Base-by-base conservation (phyloP, 2,888 invertebrate genomes). In the Notodonta dromedarius region DNA sequence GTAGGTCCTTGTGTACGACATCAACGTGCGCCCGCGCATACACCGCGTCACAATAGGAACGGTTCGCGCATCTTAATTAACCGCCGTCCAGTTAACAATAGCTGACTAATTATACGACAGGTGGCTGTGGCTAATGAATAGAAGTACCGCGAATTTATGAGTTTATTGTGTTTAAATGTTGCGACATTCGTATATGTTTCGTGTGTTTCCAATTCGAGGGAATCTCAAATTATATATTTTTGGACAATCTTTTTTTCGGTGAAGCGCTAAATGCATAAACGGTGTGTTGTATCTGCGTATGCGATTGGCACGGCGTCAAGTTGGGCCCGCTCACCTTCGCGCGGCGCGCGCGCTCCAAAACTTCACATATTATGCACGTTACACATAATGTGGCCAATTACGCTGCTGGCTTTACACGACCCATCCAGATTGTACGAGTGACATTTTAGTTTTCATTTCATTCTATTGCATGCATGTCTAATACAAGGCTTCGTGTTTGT, bases 21-120 rank as follows among this genome's bases (percentile, higher is more conserved):
- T 89, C 86, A 89, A 88, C 89, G 86, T 78, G 86, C 87, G 84
- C 85, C 75, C 79, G 84, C 86, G 83, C 83, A 77, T 82, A 79
- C 77, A 69, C 62, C 75, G 67, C 69, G 70, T 74, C 81, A 79
- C 79, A 83, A 81, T 76, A 74, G 77, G 77, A 79, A 62, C 81
- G 82, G 73, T 82, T 82, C 84, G 81, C 81, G 90, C 88, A 91
- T 92, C 83, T 84, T 84, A 91, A 91, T 90, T 86, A 89, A 74
- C 81, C 72, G 71, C 72, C 67, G 64, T 70, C 67, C 73, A 71
- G 62, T 72, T 73, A 85, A 90, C 91, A 90, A 91, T 90, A 78
- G 85, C 73, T 65, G 73, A 74, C 77, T 87, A 87, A 89, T 89
- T 88, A 87, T 80, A 80, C 79, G 73, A 77, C 88, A 88, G 86